Evolutionary conservation across 2,797 vertebrate species (phyloP), one percentile per base, ranked within the genome.

Genomic region (Xenopus petersii): DNA sequence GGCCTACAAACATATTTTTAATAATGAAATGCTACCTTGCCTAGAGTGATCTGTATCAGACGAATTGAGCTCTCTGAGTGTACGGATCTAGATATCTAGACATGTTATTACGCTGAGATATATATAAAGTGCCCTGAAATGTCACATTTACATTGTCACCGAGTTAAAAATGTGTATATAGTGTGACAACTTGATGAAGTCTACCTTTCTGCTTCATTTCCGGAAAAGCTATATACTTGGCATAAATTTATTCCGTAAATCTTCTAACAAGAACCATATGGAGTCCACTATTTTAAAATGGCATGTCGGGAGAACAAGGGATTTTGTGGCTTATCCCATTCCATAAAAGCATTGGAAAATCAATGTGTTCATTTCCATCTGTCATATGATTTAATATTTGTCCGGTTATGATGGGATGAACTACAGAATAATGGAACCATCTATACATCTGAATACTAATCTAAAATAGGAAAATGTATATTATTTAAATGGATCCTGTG

Each of bases 101-200:
- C 30, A 64, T 73, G n/a, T 59, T 36, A 78, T 73, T 69, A 42
- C 68, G 48, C 70, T 73, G 70, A 51, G 49, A 77, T 77, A 66
- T 67, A 67, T 21, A 67, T 73, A 71, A 73, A 73, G 61, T 69
- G 60, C 55, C 60, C 70, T 54, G 55, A 79, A 73, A 65, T 73
- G 71, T 73, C 66, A 70, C 66, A 74, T 70, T 73, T 79, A 68
- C 66, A 78, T 73, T 78, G 65, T 73, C 62, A 63, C 42, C 13
- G 33, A 16, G 21, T 64, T 21, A 67, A 59, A 69, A 73, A 73
- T 58, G 76, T 56, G 1, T 79, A 79, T 79, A 74, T 65, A 70
- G 13, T 74, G 42, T 74, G 76, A 79, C 71, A 79, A 71, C 17
- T 64, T 79, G 76, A 74, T 79, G 73, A 46, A 74, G 64, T 73